Conservation (phyloP, 2,888 invertebrate genomes). For the Endomychus coccineus region DNA sequence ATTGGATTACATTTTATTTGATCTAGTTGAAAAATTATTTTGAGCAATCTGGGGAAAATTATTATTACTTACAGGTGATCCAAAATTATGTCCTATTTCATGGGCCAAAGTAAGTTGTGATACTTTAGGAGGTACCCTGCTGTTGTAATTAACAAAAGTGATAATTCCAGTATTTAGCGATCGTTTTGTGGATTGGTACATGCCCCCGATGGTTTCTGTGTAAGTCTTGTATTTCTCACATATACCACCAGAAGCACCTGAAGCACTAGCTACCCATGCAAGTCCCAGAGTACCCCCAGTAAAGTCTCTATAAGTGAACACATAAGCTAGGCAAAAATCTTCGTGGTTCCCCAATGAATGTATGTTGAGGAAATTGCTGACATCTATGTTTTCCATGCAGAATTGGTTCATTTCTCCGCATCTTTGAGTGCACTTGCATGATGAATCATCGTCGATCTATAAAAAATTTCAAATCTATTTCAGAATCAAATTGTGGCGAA, state of each 20-base stretch:
- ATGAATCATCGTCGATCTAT: constrained; percentile 85
- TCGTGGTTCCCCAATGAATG: constrained; percentile 97
- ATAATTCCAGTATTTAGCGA: constrained; percentile 98
- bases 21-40: no score
- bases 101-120: constrained; percentile 96
- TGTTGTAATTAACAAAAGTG: constrained; percentile 97
- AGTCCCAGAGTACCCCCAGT: constrained; percentile 96
- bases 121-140: constrained; percentile 93
- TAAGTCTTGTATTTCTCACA: constrained; percentile 97
- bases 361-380: constrained; percentile 96
- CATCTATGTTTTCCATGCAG: constrained; percentile 95
- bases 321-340: constrained; percentile 98
- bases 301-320: constrained; percentile 97
- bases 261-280: constrained; percentile 98
- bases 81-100: constrained; percentile 98
- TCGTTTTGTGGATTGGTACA: constrained; percentile 88
- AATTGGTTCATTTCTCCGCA: constrained; percentile 75
- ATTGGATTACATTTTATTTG: no score
- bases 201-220: constrained; percentile 90
- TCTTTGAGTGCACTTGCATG: constrained; percentile 58
- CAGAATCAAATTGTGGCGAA: no score
- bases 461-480: constrained; percentile 31
- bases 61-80: constrained; percentile 73
- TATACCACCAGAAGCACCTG: constrained; percentile 96
- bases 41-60: no score